Conservation (phyloP, 2,888 invertebrate genomes). For the Sturmia bella region DNA sequence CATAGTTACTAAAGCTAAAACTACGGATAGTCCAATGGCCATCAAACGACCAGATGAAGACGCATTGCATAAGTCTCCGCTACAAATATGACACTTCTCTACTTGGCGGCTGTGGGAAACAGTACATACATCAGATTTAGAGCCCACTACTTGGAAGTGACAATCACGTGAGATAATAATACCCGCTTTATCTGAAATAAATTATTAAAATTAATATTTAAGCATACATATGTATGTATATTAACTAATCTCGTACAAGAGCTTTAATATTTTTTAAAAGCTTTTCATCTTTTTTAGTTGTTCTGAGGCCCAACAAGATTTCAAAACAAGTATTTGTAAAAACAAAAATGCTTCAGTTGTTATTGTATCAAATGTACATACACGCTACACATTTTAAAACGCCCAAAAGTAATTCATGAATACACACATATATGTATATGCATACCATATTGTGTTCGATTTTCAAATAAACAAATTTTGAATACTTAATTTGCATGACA, state of each 20-base stretch:
- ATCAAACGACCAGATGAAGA: slow-evolving; percentile 76
- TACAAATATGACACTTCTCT: slow-evolving; percentile 85
- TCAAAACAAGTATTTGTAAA: too few relatives aligned
- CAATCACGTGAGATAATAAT: slow-evolving; percentile 79
- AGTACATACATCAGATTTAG: slow-evolving; percentile 77
- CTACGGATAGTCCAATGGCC: slow-evolving; percentile 73
- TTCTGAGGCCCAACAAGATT: too few relatives aligned
- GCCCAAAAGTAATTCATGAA: slow-evolving; percentile 37
- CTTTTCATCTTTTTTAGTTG: too few relatives aligned
- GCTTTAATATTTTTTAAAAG: too few relatives aligned
- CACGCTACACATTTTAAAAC: slow-evolving; percentile 4
- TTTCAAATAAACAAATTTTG: slow-evolving; percentile 12
- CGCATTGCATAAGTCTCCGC: slow-evolving; percentile 85
- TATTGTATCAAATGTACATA: background rate
- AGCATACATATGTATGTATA: background rate
- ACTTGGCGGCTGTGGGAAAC: slow-evolving; percentile 78
- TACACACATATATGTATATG: too few relatives aligned
- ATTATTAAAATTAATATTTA: slow-evolving; percentile 10
- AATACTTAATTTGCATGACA: slow-evolving; percentile 73
- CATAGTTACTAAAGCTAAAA: slow-evolving; percentile 75
- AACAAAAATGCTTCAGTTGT: background rate
- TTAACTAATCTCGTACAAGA: background rate
- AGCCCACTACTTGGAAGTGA: slow-evolving; percentile 78
- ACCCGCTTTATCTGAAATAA: slow-evolving; percentile 77
- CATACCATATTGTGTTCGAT: slow-evolving; percentile 6